phyloP scores from a whole-genome alignment of 2,113 vertebrate genomes.

The Pogona vitticeps region DNA sequence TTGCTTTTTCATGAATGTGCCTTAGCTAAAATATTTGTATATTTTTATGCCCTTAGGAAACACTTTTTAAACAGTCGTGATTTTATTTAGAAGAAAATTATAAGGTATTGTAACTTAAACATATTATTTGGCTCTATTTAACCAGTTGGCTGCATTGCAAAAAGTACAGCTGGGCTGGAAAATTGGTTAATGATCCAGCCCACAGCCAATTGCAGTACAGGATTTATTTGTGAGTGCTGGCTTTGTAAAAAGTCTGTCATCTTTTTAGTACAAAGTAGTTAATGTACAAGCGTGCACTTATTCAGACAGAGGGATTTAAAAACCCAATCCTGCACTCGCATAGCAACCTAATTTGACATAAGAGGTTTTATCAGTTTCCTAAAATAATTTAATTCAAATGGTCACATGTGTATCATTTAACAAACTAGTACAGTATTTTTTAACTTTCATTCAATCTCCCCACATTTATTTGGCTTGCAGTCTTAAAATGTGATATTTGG shows the following conservation, averaged over 20 bases:
- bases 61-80: constrained; percentile 32
- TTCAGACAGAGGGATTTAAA: constrained; percentile 18
- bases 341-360: constrained; percentile 17
- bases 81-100: constrained; percentile 59
- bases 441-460: constrained; percentile 20
- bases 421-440: constrained; percentile 4
- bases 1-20: constrained; percentile 51
- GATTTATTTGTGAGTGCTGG: constrained; percentile 68
- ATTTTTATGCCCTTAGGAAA: constrained; percentile 51
- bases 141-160: constrained; percentile 54
- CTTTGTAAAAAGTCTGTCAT: constrained; percentile 60
- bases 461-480: constrained; percentile 31
- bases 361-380: neutral
- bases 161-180: constrained; percentile 67
- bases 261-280: constrained; percentile 44
- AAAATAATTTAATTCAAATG: constrained; percentile 29
- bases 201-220: constrained; percentile 57
- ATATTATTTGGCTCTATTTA: constrained; percentile 54
- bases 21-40: constrained; percentile 67
- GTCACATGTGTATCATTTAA: constrained; percentile 34
- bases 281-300: constrained; percentile 48
- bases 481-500: constrained; percentile 53
- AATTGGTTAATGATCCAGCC: constrained; percentile 69
- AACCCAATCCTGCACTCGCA: constrained; percentile 14
- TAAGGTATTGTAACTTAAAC: constrained; percentile 50